phyloP scores from a whole-genome alignment of 2,888 invertebrate genomes.

The Nomada hirtipes region DNA sequence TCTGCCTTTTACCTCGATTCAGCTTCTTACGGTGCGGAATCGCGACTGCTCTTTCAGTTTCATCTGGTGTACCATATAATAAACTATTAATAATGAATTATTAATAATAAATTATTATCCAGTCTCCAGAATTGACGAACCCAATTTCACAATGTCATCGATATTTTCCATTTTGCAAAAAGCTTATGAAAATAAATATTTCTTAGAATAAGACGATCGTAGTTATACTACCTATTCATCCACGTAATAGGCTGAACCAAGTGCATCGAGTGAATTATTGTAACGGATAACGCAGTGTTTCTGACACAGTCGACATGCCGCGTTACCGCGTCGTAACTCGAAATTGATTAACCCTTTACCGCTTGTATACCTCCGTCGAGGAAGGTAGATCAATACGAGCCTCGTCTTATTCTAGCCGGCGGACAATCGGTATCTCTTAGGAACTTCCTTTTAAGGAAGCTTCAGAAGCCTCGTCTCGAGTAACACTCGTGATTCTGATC shows the following conservation, averaged over 20 bases:
- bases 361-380: slow-evolving; percentile 23
- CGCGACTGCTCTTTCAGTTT: background rate
- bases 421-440: slow-evolving; percentile 15
- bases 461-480: slow-evolving; percentile 6
- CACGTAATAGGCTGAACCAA: slow-evolving; percentile 24
- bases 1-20: background rate
- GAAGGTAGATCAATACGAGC: slow-evolving; percentile 63
- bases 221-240: background rate
- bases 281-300: slow-evolving; percentile 45
- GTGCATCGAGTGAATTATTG: slow-evolving; percentile 43
- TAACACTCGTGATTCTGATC: slow-evolving; percentile 17
- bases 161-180: no score
- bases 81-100: no score
- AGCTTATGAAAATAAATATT: no score
- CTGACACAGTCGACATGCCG: slow-evolving; percentile 46
- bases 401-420: slow-evolving; percentile 40
- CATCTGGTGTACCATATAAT: no score
- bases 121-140: no score
- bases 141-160: no score
- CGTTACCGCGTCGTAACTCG: slow-evolving; percentile 52
- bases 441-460: background rate
- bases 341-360: slow-evolving; percentile 63
- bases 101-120: no score
- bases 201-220: background rate
- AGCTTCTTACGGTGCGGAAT: background rate